Conservation (phyloP, 2,888 invertebrate species). For the Cosmopolites sordidus region DNA sequence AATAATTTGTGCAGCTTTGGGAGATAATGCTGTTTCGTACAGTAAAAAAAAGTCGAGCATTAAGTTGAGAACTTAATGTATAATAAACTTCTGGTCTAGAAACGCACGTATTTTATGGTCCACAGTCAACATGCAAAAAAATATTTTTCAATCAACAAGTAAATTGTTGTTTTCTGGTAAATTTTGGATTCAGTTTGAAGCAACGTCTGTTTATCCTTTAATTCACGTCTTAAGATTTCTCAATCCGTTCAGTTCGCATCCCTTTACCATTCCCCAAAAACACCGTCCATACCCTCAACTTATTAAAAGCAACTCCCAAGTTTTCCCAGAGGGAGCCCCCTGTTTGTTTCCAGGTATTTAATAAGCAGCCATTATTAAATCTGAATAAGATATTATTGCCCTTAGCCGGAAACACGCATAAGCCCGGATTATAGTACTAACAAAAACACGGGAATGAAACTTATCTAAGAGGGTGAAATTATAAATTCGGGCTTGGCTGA, state of each 20-base stretch:
- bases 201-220: background rate
- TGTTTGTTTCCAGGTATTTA: constrained; percentile 17
- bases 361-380: constrained; percentile 18
- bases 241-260: background rate
- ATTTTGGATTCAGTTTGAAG: constrained; percentile 1
- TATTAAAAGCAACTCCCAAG: constrained; percentile 2
- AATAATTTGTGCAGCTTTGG: too few species aligned
- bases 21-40: too few species aligned
- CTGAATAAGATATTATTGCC: constrained; percentile 17
- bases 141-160: too few species aligned
- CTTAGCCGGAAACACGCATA: constrained; percentile 22
- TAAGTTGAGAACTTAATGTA: too few species aligned
- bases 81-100: too few species aligned
- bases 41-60: too few species aligned
- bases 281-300: background rate
- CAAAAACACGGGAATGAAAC: constrained; percentile 25
- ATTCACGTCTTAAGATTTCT: background rate
- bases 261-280: background rate
- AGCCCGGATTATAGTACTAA: constrained; percentile 23
- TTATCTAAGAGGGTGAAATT: constrained; percentile 23
- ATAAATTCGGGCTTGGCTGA: constrained; percentile 24
- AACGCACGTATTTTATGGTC: too few species aligned
- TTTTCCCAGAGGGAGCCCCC: background rate
- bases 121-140: too few species aligned
- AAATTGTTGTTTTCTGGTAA: too few species aligned